These are phyloP conservation scores for Camelus dromedarius DNA, from an alignment of 2,113 vertebrate species.

Conservation along the genomic window DNA sequence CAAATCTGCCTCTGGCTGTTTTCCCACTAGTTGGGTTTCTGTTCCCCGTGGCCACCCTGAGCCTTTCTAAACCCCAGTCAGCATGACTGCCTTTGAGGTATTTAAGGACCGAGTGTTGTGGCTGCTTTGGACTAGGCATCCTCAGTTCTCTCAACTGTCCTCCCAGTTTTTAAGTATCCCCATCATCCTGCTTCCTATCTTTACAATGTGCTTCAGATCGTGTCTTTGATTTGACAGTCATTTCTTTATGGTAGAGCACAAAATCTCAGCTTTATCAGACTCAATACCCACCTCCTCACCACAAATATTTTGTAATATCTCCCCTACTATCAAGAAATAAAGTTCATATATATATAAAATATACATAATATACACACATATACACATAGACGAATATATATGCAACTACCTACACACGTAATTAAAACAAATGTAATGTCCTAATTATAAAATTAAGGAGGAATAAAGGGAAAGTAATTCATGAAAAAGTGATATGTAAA, in stretches of 20 bases:
- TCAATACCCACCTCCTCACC: background rate
- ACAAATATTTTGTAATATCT: background rate
- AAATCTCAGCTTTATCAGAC: background rate
- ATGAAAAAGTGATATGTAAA: background rate
- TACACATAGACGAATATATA: background rate
- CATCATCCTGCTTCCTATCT: background rate
- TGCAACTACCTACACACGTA: background rate
- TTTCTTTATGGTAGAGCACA: background rate
- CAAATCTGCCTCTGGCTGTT: background rate
- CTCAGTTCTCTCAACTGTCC: background rate
- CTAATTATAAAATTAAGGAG: background rate
- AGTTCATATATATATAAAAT: background rate
- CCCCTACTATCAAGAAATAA: background rate
- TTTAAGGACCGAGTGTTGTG: background rate
- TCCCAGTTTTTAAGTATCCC: background rate
- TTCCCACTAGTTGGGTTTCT: background rate
- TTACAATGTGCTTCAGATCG: background rate
- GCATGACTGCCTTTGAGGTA: background rate
- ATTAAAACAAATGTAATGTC: background rate
- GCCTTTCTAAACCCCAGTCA: background rate
- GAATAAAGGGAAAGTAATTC: background rate
- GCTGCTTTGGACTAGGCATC: too few species aligned
- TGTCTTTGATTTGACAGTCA: background rate
- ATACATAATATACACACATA: accelerated
- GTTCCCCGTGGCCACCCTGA: background rate